Base-by-base conservation (phyloP, 2,888 invertebrate genomes). In the Drosophila niveifrons region DNA sequence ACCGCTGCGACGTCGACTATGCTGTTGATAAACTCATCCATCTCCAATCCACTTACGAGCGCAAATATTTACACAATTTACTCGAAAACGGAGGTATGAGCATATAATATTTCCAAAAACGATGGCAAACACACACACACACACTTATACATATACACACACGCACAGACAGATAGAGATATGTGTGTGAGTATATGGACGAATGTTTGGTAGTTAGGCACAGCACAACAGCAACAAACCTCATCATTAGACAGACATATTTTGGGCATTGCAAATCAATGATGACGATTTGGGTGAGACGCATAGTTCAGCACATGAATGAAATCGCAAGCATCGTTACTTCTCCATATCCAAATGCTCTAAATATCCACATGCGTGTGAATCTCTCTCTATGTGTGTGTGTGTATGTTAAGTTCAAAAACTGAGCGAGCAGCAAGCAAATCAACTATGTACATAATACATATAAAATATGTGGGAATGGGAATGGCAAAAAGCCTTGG, bases 31-130 rank as follows among this genome's bases (percentile, higher is more conserved):
- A 91, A 90, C 90, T 90, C 90, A 90, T 91, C 90, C 90, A 91
- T 91, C 90, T 90, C 84, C 90, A 91, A 91, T 91, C 90, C 91
- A 91, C 90, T 91, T 91, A 91, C 90, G 85, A 90, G 87, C 71
- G 80, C 91, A 91, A 91, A 91, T 91, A 91, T 91, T 91, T 90
- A 89, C 90, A 88, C 88, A 88, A 88, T 89, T 88, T 86, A 88
- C 80, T 82, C 88, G 82, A 88, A 83, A 89, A 83, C 87, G 82
- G 83, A 88, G 86, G 89, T 88, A 88, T 86, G 84, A 88, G 89
- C 88, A 88, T 88, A 90, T 90, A 90, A 90, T 90, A 90, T 90
- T 90, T 88, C 90, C 90, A 88, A 89, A 90, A 89, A 90, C 84
- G 82, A 87, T 84, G 82, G 85, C 85, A 87, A 87, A 87, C 88